Evolutionary conservation across 2,797 vertebrate genomes (phyloP), one percentile per base, ranked within the genome.

Genomic region (Lutjanus argentimaculatus): DNA sequence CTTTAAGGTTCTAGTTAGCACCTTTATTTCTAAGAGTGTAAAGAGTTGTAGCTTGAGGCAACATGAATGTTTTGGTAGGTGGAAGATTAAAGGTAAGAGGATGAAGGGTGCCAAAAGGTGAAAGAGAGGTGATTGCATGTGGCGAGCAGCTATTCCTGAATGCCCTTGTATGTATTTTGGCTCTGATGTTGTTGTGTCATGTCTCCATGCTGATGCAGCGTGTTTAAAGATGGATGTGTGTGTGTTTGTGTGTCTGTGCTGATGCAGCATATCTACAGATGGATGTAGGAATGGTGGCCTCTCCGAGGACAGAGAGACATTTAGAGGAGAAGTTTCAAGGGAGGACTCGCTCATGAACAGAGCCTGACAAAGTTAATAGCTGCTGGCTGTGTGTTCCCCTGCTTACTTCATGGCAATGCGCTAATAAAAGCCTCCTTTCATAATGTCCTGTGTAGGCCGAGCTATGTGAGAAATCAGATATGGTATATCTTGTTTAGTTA

Each of bases 231-330:
- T 90, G 89, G 88, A 91, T 92, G 77, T 67, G 84, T 70, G 62
- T 71, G 68, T 51, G 57, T 64, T 30, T 63, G 79, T 65, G 81
- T 67, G 69, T 85, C 68, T 30, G 6, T 89, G 89, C 94, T 94
- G 91, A 95, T 88, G 74, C 92, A 90, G 93, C 92, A 55, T 77
- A 90, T 92, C 85, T 88, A 90, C 88, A 93, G 89, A 93, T 91
- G 91, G 92, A 91, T 89, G 84, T 72, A 92, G 77, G 79, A 89
- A 83, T 63, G 68, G 88, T 89, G 88, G 89, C 88, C 90, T 89
- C 90, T 93, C 89, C 72, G 81, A 94, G 93, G 91, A 92, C 89
- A 87, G 67, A 84, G 87, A 93, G 84, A 90, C 92, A 89, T 94
- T 93, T 92, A 91, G 91, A 92, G 89, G 89, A 87, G 91, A 90